A percentile compares a stretch with the other conserved stretches of the same genome.
phyloP scores from a whole-genome alignment of 2,113 vertebrate genomes.

The Alexandromys fortis region DNA sequence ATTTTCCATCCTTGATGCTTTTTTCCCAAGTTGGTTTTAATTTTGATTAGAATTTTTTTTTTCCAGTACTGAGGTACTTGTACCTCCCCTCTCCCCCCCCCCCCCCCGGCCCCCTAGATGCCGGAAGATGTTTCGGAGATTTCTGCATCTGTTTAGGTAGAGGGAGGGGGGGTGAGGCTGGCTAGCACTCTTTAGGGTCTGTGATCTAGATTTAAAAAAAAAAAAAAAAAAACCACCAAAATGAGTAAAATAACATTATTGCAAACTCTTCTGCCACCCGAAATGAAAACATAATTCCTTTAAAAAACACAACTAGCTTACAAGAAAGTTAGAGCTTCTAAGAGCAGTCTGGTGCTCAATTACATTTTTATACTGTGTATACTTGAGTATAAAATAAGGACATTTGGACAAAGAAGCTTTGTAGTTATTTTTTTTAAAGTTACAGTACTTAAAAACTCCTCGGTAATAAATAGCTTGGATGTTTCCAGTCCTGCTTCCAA shows the following conservation, averaged over 20 bases:
- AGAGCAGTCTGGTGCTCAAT: conserved; percentile 85
- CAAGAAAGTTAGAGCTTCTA: conserved; percentile 79
- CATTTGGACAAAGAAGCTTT: conserved; percentile 84
- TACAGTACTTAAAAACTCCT: conserved; percentile 88
- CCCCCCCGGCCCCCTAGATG: conserved; percentile 73
- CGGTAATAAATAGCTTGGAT: conserved; percentile 76
- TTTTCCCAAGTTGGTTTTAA: conserved; percentile 11
- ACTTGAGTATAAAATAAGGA: conserved; percentile 70
- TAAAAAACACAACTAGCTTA: conserved; percentile 76
- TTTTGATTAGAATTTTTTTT: conserved; percentile 78
- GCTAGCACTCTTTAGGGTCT: conserved; percentile 84
- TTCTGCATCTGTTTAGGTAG: conserved; percentile 60
- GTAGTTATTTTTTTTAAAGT: conserved; percentile 85
- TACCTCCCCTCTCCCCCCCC: too few relatives aligned
- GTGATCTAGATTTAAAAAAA: conserved; percentile 74
- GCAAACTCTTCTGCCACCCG: conserved; percentile 84
- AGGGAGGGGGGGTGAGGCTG: conserved; percentile 80
- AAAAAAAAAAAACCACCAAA: neutral
- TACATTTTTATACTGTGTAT: conserved; percentile 75
- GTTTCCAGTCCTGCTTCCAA: conserved; percentile 79
- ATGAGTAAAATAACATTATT: conserved; percentile 77
- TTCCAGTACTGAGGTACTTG: conserved; percentile 82
- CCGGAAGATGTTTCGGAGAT: conserved; percentile 58
- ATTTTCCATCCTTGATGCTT: conserved; percentile 54
- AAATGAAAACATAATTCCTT: conserved; percentile 81